Evolutionary conservation across 2,113 vertebrate species (phyloP).

Genomic region (Monopterus albus): DNA sequence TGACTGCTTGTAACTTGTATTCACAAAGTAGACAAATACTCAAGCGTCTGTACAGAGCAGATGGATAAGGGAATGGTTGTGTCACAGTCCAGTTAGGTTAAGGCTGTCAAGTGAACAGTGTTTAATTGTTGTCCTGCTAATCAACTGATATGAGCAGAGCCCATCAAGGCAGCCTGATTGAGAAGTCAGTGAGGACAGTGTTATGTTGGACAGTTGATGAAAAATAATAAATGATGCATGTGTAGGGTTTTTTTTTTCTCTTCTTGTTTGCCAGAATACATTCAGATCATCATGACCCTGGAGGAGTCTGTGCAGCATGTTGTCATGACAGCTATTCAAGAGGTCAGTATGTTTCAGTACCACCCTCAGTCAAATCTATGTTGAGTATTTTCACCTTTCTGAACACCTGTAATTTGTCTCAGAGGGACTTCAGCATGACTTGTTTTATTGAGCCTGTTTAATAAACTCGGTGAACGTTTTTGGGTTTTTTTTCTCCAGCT

Average conservation of each 20-base stretch:
- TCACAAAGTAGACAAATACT: background rate
- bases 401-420: background rate
- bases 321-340: conserved; percentile 98
- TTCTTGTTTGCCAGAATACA: conserved; percentile 94
- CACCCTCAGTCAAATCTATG: background rate
- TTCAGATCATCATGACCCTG: conserved; percentile 97
- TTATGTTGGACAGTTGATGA: conserved; percentile 4
- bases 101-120: background rate
- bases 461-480: conserved; percentile 12
- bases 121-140: conserved; percentile 23
- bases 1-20: background rate
- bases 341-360: conserved; percentile 80
- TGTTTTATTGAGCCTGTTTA: background rate
- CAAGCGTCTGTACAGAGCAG: background rate
- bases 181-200: background rate
- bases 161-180: background rate
- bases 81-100: background rate
- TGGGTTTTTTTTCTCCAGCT: conserved; percentile 85
- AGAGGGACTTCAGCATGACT: background rate
- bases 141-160: conserved; percentile 10
- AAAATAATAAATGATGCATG: background rate
- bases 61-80: background rate
- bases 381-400: background rate
- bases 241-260: too few species aligned
- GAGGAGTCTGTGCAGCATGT: conserved; percentile 98